Evolutionary conservation across 2,113 vertebrate species (phyloP).

Genomic region (Lepisosteus osseus): DNA sequence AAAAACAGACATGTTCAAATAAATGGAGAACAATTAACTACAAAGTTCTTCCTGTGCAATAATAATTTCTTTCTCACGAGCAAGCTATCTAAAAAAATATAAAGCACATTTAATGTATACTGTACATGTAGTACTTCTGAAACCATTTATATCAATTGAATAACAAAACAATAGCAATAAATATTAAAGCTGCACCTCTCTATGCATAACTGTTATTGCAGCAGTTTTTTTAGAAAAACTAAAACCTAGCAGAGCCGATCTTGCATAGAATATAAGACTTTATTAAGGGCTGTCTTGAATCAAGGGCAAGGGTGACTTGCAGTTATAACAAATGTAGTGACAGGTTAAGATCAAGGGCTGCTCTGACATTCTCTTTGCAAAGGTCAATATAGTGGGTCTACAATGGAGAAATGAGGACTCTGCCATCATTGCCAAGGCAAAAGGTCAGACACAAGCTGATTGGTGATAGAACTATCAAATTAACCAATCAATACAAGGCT

Average conservation of each 20-base stretch:
- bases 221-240: neutral
- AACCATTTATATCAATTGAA: no score
- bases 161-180: neutral
- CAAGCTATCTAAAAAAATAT: no score
- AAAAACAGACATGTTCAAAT: no score
- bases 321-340: conserved; percentile 85
- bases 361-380: conserved; percentile 92
- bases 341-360: conserved; percentile 85
- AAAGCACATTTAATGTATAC: no score
- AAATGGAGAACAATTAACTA: no score
- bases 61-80: no score
- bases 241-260: neutral
- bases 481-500: conserved; percentile 91
- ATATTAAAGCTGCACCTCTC: no score
- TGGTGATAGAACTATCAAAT: conserved; percentile 99
- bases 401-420: conserved; percentile 84
- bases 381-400: conserved; percentile 88
- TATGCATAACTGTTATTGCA: no score
- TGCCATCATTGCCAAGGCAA: conserved; percentile 92
- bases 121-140: no score
- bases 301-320: conserved; percentile 79
- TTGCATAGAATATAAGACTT: conserved; percentile 2
- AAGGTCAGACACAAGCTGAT: conserved; percentile 98
- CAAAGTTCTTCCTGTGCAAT: no score
- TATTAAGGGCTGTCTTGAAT: conserved; percentile 37